Evolutionary conservation across 2,797 vertebrate species (phyloP).

Genomic region (Cyprinella venusta): DNA sequence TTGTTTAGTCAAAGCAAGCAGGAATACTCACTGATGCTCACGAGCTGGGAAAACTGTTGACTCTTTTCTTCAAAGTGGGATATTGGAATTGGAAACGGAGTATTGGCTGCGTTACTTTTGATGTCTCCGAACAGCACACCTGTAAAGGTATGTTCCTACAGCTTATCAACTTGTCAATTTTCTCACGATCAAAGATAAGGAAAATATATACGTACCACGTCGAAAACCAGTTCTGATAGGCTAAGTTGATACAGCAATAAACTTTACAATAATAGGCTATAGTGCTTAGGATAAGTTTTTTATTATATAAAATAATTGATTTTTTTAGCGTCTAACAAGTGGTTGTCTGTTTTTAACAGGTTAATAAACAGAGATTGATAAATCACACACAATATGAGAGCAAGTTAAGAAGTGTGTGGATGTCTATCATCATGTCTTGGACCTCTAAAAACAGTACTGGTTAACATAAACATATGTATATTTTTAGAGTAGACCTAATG

Average conservation of each 20-base stretch:
- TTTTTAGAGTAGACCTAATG: background rate
- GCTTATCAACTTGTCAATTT: background rate
- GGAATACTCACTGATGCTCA: constrained; percentile 49
- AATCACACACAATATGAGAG: background rate
- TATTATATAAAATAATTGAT: no score
- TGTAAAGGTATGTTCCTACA: constrained; percentile 62
- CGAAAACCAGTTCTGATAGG: background rate
- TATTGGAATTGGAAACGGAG: constrained; percentile 38
- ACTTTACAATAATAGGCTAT: background rate
- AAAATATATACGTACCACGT: background rate
- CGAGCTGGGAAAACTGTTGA: constrained; percentile 34
- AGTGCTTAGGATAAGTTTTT: no score
- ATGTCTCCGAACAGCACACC: constrained; percentile 60
- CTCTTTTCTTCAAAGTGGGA: constrained; percentile 27
- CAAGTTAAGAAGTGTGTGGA: background rate
- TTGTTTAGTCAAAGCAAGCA: constrained; percentile 15
- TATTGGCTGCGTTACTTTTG: constrained; percentile 48
- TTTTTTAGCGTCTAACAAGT: background rate
- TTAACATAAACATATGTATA: background rate
- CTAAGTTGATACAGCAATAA: background rate
- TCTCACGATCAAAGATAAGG: background rate
- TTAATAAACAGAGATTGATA: background rate
- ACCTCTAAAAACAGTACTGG: background rate
- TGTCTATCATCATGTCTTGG: background rate
- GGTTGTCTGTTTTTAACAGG: no score